Evolutionary conservation across 1,140 invertebrate species (phyloP), one percentile per base, ranked within the genome.

Genomic region (Calephelis virginiensis): DNA sequence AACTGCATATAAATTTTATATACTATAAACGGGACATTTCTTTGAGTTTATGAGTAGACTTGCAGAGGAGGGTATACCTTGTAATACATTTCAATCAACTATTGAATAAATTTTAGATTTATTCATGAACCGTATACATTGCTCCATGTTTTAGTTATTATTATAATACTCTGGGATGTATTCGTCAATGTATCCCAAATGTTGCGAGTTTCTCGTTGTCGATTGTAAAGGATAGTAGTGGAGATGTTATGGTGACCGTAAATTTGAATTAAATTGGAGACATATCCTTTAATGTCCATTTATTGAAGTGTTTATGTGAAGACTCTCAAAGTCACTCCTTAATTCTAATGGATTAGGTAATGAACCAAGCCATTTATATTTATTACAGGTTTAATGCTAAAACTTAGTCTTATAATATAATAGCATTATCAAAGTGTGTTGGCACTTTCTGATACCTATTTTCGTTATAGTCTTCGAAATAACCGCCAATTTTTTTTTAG

Each of bases 1-100:
- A 85, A 86, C 77, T 89, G 84, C 82, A 86, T 86, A 85, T 89
- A 86, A 89, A 89, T 77, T 86, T 89, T 89, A 89, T 89, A 85
- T 77, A 81, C 82, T 86, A 89, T 89, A 83, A 89, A 89, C 80
- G 80, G 75, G 77, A 69, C 79, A 83, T 86, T 85, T 82, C 82
- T 80, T 70, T 75, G 71, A 82, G 73, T 89, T 89, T 89, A 89
- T 85, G 84, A 66, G 64, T 56, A 76, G 78, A 77, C 74, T 80
- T 65, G 71, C 66, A 72, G 82, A 82, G 80, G 76, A 72, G 66
- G 63, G 71, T 75, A 74, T 81, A 75, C 50, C 49, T 53, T 53
- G 49, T 53, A 53, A 17, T 28, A 53, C 14, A 53, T 53, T 53
- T 28, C 49, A 28, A 17, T 17, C 8, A 10, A 17, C 49, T 53